Conservation (phyloP, 2,797 vertebrate genomes). For the Pseudomugil tenellus region DNA sequence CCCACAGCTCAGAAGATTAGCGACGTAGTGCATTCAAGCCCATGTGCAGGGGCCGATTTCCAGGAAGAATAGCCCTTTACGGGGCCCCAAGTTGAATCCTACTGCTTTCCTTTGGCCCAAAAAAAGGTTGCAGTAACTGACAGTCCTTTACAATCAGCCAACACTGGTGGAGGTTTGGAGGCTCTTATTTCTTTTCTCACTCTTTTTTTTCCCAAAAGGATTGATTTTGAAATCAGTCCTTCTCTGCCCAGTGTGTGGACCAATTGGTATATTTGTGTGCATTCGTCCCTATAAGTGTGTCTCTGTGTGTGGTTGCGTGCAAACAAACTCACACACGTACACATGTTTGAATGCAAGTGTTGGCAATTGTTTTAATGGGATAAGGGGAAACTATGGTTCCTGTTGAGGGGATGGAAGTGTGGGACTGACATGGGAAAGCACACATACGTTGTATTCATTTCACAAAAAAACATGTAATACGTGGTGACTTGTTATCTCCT, state of each 20-base stretch:
- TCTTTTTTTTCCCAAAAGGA: constrained; percentile 62
- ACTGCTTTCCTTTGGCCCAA: constrained; percentile 85
- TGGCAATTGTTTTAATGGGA: constrained; percentile 80
- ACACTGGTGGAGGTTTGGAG: constrained; percentile 74
- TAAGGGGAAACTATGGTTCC: constrained; percentile 78
- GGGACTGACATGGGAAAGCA: constrained; percentile 81
- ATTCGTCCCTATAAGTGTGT: constrained; percentile 35
- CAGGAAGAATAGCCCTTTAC: constrained; percentile 88
- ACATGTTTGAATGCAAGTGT: constrained; percentile 67
- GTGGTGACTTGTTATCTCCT: constrained; percentile 38
- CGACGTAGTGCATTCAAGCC: constrained; percentile 86
- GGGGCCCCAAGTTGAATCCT: constrained; percentile 87
- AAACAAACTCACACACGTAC: constrained; percentile 22
- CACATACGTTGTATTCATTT: constrained; percentile 56
- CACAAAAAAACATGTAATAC: constrained; percentile 51
- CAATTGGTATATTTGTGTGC: constrained; percentile 56
- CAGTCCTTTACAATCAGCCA: constrained; percentile 84
- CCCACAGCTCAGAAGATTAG: constrained; percentile 86
- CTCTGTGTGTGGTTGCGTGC: constrained; percentile 12
- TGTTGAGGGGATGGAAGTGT: constrained; percentile 77
- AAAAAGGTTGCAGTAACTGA: constrained; percentile 83
- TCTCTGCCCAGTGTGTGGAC: constrained; percentile 49
- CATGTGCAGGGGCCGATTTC: constrained; percentile 85
- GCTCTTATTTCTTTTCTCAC: constrained; percentile 51
- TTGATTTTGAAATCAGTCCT: constrained; percentile 75